A percentile compares a stretch with the other conserved stretches of the same genome.
These are phyloP conservation scores for Hemaris fuciformis DNA, from an alignment of 2,888 invertebrate genomes.

Conservation along the genomic window DNA sequence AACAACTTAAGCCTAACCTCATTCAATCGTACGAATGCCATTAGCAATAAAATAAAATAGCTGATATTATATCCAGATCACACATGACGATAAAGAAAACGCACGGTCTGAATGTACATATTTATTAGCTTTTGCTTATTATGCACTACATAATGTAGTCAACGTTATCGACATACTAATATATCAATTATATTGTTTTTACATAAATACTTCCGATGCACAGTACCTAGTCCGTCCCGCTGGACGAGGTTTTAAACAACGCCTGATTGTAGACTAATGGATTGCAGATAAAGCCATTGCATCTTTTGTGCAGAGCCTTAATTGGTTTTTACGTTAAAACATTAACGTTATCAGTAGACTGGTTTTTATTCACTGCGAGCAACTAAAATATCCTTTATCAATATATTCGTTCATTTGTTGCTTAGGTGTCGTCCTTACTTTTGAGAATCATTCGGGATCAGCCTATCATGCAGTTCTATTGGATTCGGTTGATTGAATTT, in stretches of 20 bases:
- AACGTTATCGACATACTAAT: background rate
- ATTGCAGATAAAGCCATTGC: background rate
- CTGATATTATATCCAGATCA: background rate
- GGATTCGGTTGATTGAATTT: no score
- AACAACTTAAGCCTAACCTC: no score
- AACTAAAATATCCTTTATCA: no score
- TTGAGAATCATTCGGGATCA: no score
- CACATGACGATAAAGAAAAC: background rate
- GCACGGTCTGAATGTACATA: background rate
- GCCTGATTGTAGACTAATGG: background rate
- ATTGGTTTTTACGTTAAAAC: background rate
- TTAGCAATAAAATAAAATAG: background rate
- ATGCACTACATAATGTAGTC: background rate
- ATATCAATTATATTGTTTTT: constrained; percentile 5
- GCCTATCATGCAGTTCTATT: no score
- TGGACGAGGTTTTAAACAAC: background rate
- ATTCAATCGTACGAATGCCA: background rate
- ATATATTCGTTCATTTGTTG: no score
- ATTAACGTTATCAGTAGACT: background rate
- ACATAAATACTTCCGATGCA: background rate
- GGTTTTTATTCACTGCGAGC: no score
- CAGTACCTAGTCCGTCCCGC: background rate
- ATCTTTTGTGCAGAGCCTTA: background rate
- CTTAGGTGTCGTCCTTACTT: no score
- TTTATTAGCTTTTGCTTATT: constrained; percentile 1